Base-by-base conservation (phyloP, 1,140 invertebrate genomes). In the Lanistes nyassanus region DNA sequence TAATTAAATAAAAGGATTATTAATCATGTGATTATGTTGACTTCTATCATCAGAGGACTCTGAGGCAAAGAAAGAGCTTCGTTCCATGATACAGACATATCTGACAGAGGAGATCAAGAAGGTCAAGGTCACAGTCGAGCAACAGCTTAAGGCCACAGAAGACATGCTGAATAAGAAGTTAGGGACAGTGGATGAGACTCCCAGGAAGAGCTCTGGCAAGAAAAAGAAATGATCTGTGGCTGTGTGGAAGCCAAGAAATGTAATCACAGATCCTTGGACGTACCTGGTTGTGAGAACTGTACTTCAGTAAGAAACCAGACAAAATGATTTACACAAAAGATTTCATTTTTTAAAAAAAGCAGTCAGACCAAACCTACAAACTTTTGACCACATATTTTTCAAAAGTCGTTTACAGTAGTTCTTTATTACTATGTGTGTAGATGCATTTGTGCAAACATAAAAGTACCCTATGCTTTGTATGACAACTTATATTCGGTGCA, bases 61-160 rank as follows among this genome's bases (percentile, higher is more conserved):
- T n/a, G 70, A 65, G 39, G 84, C 83, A 1, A 79, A 78, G 39
- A 84, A 85, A 65, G 87, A 88, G 64, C 75, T 88, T 55, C 74
- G 83, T 21, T 69, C 79, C 9, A 83, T 88, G 83, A 87, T 88
- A 16, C 81, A 85, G 64, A 78, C 76, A 3, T 86, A 84, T 74
- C 76, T 88, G 55, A 31, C 80, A 42, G 85, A 87, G 42, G 87
- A 88, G 74, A 82, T 88, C 7, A 86, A 87, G 74, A 87, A 87
- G 75, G 83, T 88, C 75, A 84, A 84, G 76, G 34, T 78, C 34
- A 80, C 82, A 0, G 80, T 88, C 6, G 87, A 88, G 47, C 82
- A 87, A 67, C 83, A 88, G 71, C 75, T 88, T 29, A 86, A 85
- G 77, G 70, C 68, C 21, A 84, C 86, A 58, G 86, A 87, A 71